phyloP scores from a whole-genome alignment of 2,888 invertebrate genomes.

The Cephus nigrinus region DNA sequence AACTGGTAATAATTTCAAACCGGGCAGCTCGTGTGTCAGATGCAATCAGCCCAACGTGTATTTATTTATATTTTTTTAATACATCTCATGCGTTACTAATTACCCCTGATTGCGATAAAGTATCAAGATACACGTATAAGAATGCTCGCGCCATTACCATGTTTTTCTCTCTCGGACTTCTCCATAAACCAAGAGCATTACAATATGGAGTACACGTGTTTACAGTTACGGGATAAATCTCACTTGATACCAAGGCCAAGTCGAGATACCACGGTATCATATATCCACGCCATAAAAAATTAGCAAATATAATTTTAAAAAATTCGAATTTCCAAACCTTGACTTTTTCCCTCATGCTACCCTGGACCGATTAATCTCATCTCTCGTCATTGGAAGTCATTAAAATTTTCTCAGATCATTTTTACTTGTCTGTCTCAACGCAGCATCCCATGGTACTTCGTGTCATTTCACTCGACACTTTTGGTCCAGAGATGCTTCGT shows the following conservation, averaged over 20 bases:
- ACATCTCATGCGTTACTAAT: constrained; percentile 37
- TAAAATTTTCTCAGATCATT: background rate
- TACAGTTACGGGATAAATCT: background rate
- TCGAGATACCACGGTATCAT: background rate
- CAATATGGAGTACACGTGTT: background rate
- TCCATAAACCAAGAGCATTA: background rate
- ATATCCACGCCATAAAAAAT: background rate
- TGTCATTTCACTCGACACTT: background rate
- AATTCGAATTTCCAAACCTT: background rate
- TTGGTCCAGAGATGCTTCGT: background rate
- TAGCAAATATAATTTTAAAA: background rate
- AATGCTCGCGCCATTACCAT: constrained; percentile 7
- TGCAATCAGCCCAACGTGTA: constrained; percentile 30
- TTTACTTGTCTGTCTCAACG: background rate
- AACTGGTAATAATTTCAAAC: constrained; percentile 26
- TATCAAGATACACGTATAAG: constrained; percentile 25
- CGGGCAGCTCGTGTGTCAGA: constrained; percentile 25
- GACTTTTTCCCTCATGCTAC: background rate
- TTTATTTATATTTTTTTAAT: constrained; percentile 34
- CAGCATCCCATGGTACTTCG: background rate
- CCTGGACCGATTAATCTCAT: background rate
- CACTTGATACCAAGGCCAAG: background rate
- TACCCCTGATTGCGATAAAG: constrained; percentile 40
- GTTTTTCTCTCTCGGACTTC: background rate
- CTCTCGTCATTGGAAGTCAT: background rate